A percentile compares a stretch with the other conserved stretches of the same genome.
These are phyloP conservation scores for Paragorgia papillata DNA, from an alignment of 92 coral and sea anemone species.

Conservation along the genomic window DNA sequence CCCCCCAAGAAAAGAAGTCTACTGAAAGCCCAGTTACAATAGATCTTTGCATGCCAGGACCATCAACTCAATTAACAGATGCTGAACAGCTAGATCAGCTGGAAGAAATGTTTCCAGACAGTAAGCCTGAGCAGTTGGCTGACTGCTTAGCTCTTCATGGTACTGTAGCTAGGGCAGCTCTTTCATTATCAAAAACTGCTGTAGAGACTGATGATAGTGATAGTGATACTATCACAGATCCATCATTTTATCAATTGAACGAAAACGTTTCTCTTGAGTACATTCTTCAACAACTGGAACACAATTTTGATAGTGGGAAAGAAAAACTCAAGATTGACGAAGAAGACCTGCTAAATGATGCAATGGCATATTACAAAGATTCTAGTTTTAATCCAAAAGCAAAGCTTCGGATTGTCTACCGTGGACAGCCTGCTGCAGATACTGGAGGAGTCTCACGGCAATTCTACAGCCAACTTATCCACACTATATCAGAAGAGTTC, in stretches of 20 bases:
- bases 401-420: constrained; percentile 61
- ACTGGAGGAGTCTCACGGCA: constrained; percentile 68
- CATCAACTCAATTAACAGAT: constrained; percentile 1
- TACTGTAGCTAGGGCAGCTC: constrained; percentile 39
- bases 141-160: constrained; percentile 22
- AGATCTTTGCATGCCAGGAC: too few relatives aligned
- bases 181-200: constrained; percentile 34
- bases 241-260: constrained; percentile 43
- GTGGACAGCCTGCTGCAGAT: constrained; percentile 57
- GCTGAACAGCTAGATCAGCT: constrained; percentile 26
- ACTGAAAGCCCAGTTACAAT: too few relatives aligned
- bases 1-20: too few relatives aligned
- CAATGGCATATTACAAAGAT: too few relatives aligned
- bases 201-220: constrained; percentile 23
- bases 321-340: constrained; percentile 61
- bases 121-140: neutral
- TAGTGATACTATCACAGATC: constrained; percentile 24
- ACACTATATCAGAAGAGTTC: constrained; percentile 41
- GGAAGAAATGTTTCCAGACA: constrained; percentile 32
- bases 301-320: constrained; percentile 57
- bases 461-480: constrained; percentile 65
- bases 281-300: constrained; percentile 58
- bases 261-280: constrained; percentile 53
- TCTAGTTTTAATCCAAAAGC: constrained; percentile 57
- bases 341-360: too few relatives aligned